Conservation (phyloP, 2,888 invertebrate species). For the Nasonia oneida region DNA sequence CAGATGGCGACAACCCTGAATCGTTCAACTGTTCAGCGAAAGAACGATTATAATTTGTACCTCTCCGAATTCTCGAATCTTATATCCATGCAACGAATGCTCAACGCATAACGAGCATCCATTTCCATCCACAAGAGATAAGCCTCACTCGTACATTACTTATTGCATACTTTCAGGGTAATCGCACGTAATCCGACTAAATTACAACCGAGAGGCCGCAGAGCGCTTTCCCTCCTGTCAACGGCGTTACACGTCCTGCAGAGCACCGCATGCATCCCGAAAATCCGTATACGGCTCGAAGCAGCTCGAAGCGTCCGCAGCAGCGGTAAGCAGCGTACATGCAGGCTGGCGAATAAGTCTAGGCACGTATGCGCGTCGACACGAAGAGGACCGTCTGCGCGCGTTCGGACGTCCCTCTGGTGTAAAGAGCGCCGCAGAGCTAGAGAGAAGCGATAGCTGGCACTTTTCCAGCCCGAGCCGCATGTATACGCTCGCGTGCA, state of each 20-base stretch:
- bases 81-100: too few species aligned
- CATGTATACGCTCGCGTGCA: not conserved
- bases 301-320: not conserved
- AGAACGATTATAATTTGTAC: not conserved
- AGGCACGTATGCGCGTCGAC: not conserved
- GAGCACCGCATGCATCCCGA: not conserved
- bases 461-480: conserved; percentile 27
- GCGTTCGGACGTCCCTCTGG: not conserved
- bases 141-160: too few species aligned
- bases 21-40: not conserved
- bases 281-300: not conserved
- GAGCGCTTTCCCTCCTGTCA: too few species aligned
- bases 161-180: too few species aligned
- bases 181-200: too few species aligned
- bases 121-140: too few species aligned
- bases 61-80: not conserved
- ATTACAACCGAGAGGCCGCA: too few species aligned
- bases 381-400: conserved; percentile 1
- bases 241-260: not conserved
- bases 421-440: not conserved
- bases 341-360: not conserved
- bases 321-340: not conserved
- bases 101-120: not conserved
- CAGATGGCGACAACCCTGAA: conserved; percentile 1
- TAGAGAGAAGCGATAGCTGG: not conserved